Base-by-base conservation (phyloP, 2,113 vertebrate genomes). In the Empidonax traillii region DNA sequence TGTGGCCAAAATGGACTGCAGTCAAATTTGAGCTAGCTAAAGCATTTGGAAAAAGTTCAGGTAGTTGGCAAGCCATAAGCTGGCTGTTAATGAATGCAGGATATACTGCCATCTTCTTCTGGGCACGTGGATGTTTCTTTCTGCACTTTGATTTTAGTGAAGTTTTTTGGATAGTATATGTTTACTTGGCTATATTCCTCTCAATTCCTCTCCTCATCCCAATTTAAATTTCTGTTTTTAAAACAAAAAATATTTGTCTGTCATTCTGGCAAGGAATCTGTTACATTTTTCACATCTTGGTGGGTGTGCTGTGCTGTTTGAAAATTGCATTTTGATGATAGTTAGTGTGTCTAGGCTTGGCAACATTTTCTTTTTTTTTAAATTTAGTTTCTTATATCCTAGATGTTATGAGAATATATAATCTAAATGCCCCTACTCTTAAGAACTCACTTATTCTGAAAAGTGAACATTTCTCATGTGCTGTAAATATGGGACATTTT, bases 11-110 rank as follows among this genome's bases (percentile, higher is more conserved):
- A 93, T 96, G 96, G 95, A 96, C 82, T 74, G 56, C 52, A 86
- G 82, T 96, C 96, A 93, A 93, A 88, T 93, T 62, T 71, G 62
- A 94, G 84, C 80, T 94, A 69, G 88, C 77, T 92, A 39, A 90
- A 93, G 83, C 65, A 56, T 78, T 95, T 96, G 93, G 96, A 96
- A 91, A 28, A 84, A 55, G 37, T 91, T 96, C 83, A 92, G 89
- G 90, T 91, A 73, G 86, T 71, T 96, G 94, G 95, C 90, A 91
- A 91, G 58, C 56, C 23, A 4, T 46, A 31, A 62, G 9, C 53
- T 74, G 62, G n/a, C 61, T 93, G 80, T 33, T 93, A 85, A 90
- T 59, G 49, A 87, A 71, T 69, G 73, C 58, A 61, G 75, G 46
- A 35, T 95, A 58, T 41, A 28, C n/a, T 89, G 86, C 74, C 80